A percentile compares a stretch with the other conserved stretches of the same genome.
These are phyloP conservation scores for Cataglyphis albicans DNA, from an alignment of 2,888 invertebrate genomes.

Conservation along the genomic window DNA sequence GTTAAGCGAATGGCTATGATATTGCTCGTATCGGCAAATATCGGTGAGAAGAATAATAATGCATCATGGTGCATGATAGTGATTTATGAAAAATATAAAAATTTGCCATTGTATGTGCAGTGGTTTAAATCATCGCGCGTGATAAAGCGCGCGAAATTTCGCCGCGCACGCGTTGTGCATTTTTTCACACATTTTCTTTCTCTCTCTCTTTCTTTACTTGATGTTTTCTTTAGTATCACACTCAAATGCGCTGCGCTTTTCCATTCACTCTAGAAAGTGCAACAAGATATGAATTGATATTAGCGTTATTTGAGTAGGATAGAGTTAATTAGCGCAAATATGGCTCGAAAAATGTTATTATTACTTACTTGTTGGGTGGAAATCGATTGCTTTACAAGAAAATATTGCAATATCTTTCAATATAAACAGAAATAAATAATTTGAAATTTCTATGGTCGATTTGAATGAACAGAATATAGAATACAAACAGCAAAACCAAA, in stretches of 20 bases:
- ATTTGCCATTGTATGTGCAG: background rate
- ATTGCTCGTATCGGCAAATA: background rate
- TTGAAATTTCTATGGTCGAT: background rate
- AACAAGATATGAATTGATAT: background rate
- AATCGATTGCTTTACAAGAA: background rate
- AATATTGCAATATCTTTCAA: background rate
- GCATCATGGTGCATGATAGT: background rate
- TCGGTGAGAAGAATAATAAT: background rate
- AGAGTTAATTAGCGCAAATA: background rate
- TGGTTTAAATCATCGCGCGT: slow-evolving; percentile 27
- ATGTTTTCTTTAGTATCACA: background rate
- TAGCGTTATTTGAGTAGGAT: background rate
- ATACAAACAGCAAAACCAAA: background rate
- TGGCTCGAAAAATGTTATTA: background rate
- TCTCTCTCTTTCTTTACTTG: background rate
- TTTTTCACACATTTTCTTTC: background rate
- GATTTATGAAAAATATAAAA: slow-evolving; percentile 3
- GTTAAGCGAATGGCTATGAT: background rate
- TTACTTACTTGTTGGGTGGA: background rate
- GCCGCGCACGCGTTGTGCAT: background rate
- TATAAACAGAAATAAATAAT: background rate
- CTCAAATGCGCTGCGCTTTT: background rate
- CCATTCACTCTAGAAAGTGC: background rate
- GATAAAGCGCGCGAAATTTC: slow-evolving; percentile 18
- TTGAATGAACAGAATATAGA: background rate